Evolutionary conservation across 2,797 vertebrate species (phyloP).

Genomic region (Argyrosomus regius): DNA sequence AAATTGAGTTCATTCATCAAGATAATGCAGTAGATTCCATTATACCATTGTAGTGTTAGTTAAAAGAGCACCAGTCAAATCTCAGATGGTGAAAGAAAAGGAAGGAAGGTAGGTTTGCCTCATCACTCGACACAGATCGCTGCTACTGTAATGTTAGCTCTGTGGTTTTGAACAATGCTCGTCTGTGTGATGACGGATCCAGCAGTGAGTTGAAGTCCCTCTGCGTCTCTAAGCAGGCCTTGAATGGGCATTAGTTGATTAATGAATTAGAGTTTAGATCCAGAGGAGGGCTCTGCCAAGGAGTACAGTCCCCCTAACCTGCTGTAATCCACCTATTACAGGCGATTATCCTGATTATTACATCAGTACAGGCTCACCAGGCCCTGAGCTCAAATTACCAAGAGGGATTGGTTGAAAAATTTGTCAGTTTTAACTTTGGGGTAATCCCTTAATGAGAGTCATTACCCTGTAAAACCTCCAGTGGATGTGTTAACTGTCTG

Average conservation of each 20-base stretch:
- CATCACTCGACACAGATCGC: no score
- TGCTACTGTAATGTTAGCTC: no score
- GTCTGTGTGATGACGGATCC: not conserved
- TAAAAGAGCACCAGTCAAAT: not conserved
- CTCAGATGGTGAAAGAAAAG: no score
- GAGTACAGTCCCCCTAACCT: constrained; percentile 51
- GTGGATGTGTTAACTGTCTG: not conserved
- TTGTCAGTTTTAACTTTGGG: constrained; percentile 44
- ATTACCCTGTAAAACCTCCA: constrained; percentile 28
- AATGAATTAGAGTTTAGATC: constrained; percentile 63
- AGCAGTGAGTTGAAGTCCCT: constrained; percentile 1
- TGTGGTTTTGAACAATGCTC: constrained; percentile 4
- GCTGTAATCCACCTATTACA: constrained; percentile 76
- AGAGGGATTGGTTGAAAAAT: constrained; percentile 14
- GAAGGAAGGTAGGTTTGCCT: no score
- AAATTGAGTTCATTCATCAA: not conserved
- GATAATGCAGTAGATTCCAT: not conserved
- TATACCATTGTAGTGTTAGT: not conserved
- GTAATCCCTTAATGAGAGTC: constrained; percentile 69
- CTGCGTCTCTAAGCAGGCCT: constrained; percentile 33
- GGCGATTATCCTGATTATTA: constrained; percentile 75
- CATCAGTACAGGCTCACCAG: constrained; percentile 25
- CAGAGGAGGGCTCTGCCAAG: constrained; percentile 41
- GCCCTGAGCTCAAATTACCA: constrained; percentile 55
- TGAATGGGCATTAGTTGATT: constrained; percentile 61